Evolutionary conservation across 2,888 invertebrate species (phyloP).

Genomic region (Drosophila phalerata): DNA sequence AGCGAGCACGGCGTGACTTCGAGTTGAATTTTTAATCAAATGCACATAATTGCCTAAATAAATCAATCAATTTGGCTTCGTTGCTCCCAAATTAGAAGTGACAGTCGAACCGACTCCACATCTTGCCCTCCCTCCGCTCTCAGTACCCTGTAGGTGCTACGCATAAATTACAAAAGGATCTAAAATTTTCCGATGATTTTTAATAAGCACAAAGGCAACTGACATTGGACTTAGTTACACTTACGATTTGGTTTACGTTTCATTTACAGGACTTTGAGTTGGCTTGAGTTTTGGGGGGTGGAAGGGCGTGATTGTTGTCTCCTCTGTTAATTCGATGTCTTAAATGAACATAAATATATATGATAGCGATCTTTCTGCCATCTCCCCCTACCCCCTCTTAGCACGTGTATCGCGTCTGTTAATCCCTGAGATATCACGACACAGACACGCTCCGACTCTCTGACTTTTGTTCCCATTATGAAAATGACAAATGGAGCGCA

Average conservation of each 20-base stretch:
- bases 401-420: constrained; percentile 56
- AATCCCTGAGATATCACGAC: constrained; percentile 61
- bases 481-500: constrained; percentile 78
- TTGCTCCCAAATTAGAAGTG: constrained; percentile 75
- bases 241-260: constrained; percentile 70
- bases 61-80: constrained; percentile 80
- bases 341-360: constrained; percentile 67
- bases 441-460: constrained; percentile 62
- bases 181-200: constrained; percentile 33
- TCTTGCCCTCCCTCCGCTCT: not conserved
- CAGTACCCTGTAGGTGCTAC: constrained; percentile 25
- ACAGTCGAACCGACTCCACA: constrained; percentile 43
- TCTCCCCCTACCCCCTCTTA: constrained; percentile 1
- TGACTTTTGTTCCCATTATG: constrained; percentile 71
- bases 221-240: constrained; percentile 24
- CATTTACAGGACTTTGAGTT: constrained; percentile 49
- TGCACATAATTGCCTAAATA: constrained; percentile 81
- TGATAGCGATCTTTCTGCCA: constrained; percentile 56
- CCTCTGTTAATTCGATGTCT: constrained; percentile 54
- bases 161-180: constrained; percentile 56
- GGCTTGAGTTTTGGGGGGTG: not conserved
- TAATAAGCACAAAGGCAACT: constrained; percentile 37
- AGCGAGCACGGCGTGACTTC: constrained; percentile 72
- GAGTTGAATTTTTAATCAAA: constrained; percentile 81
- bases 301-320: constrained; percentile 29